Conservation (phyloP, 2,113 vertebrate species). For the Trichechus manatus region DNA sequence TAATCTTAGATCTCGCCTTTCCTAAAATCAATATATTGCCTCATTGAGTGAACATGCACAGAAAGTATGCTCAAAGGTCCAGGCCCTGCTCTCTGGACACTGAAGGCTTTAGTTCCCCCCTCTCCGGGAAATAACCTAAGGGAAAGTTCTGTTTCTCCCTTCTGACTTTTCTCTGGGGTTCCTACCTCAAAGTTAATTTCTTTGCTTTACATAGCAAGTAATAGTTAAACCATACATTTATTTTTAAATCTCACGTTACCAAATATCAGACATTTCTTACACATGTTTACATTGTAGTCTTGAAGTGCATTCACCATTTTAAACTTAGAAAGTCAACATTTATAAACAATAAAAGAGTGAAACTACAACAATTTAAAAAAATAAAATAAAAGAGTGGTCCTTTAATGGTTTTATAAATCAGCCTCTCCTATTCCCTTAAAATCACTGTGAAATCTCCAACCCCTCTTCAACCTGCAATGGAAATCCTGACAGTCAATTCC, state of each 20-base stretch:
- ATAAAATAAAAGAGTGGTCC: not conserved
- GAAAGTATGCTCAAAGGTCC: slow-evolving; percentile 20
- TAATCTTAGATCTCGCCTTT: not conserved
- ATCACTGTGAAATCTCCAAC: not conserved
- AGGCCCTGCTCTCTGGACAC: not conserved
- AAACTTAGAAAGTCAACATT: not conserved
- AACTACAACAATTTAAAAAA: too few relatives aligned
- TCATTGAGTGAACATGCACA: not conserved
- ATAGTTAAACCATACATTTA: not conserved
- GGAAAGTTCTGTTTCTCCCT: not conserved
- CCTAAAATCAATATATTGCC: slow-evolving; percentile 42
- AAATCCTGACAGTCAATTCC: slow-evolving; percentile 6
- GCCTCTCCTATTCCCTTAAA: not conserved
- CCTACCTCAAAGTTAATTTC: not conserved
- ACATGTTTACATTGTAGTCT: not conserved
- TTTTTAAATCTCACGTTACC: not conserved
- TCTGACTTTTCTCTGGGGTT: not conserved
- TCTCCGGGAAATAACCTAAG: not conserved
- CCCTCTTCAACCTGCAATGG: not conserved
- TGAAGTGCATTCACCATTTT: not conserved
- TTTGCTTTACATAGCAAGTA: not conserved
- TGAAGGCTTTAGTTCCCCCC: not conserved
- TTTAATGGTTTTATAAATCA: slow-evolving; percentile 17
- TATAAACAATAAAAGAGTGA: not conserved
- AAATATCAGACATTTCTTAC: not conserved